These are phyloP conservation scores for Lasioglossum villosulum DNA, from an alignment of 2,888 invertebrate genomes.

Conservation along the genomic window DNA sequence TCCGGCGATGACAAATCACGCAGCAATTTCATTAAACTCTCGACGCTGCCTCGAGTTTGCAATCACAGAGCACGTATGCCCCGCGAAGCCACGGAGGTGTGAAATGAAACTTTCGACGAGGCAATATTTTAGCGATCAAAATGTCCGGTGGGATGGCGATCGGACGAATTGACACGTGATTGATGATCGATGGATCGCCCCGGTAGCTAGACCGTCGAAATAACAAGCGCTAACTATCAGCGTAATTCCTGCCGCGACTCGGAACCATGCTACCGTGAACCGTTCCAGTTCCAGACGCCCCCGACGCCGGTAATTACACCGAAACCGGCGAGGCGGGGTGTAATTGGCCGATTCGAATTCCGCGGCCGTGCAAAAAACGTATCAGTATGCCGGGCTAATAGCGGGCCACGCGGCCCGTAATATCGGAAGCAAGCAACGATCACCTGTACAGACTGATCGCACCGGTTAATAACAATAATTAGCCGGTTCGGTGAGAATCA, in stretches of 20 bases:
- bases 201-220: slow-evolving; percentile 22
- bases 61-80: background rate
- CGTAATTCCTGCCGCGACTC: slow-evolving; percentile 21
- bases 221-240: slow-evolving; percentile 30
- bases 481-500: slow-evolving; percentile 51
- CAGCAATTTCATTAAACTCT: background rate
- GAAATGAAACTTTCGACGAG: background rate
- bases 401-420: slow-evolving; percentile 52
- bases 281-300: slow-evolving; percentile 35
- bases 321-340: slow-evolving; percentile 35
- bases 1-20: background rate
- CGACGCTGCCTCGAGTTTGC: background rate
- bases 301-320: slow-evolving; percentile 54
- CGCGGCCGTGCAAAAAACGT: slow-evolving; percentile 68
- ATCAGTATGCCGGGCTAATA: slow-evolving; percentile 70
- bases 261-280: slow-evolving; percentile 38
- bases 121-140: background rate
- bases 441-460: slow-evolving; percentile 43
- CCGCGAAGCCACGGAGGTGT: background rate
- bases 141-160: background rate
- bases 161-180: slow-evolving; percentile 3
- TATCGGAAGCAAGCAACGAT: slow-evolving; percentile 62
- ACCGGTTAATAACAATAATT: slow-evolving; percentile 62
- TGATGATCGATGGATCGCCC: slow-evolving; percentile 11
- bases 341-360: slow-evolving; percentile 62